Evolutionary conservation across 2,797 vertebrate genomes (phyloP), one percentile per base, ranked within the genome.

Genomic region (Dipus sagitta): DNA sequence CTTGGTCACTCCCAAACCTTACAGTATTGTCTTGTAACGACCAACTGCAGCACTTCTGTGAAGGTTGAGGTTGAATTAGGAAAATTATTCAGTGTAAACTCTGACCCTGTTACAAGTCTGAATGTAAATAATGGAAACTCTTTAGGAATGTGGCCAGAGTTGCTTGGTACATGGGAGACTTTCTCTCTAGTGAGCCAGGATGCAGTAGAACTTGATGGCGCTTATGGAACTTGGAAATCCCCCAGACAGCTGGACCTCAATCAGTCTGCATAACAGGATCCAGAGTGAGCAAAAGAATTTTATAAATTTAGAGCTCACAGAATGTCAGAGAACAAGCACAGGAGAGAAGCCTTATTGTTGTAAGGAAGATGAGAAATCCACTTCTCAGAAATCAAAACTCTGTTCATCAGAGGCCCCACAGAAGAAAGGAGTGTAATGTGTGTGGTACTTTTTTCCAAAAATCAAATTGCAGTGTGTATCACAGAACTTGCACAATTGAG

Each of bases 31-130:
- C 42, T 65, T 78, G 20, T 30, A 6, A 34, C 38, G 52, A 30
- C 34, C 54, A 80, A 12, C 67, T 71, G 26, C 52, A 28, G 15
- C 54, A 62, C n/a, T 30, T 54, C 70, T 67, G 6, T n/a, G 11
- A 30, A 75, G 70, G 38, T 52, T 6, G 81, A 23, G 4, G 9
- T 58, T 24, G 42, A 38, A 58, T 18, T 83, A 15, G 54, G 79
- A 67, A 83, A 75, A 83, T 11, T 30, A 80, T 47, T 91, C 77
- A 91, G 77, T 77, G 28, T 70, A 62, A 91, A 32, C 32, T 76
- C 90, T 83, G 83, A 58, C 71, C 34, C 8, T 58, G 47, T 42
- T 77, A 70, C 72, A 64, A 60, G 24, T 23, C 11, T 71, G 64
- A 47, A 4, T 78, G 13, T 42, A 76, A 71, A 70, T 62, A 81